Evolutionary conservation across 30 jellyfish, hydroid and myxozoan species (phyloP).

Genomic region (Hydractinia echinata): DNA sequence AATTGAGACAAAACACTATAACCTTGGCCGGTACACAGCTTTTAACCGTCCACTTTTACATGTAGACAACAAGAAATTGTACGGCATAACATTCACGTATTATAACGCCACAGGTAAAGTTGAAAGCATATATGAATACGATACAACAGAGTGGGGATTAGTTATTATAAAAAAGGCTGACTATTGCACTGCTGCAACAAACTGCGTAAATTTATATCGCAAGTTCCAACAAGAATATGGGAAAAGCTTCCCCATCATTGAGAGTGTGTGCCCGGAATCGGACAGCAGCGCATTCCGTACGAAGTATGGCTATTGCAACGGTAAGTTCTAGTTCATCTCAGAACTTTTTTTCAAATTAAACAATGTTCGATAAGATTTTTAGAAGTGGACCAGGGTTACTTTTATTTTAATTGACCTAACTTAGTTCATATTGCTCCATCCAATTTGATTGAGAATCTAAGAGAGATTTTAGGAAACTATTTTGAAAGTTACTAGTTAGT

Average conservation of each 20-base stretch:
- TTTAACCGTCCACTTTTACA: background rate
- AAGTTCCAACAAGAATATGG: background rate
- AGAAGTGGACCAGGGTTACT: no score
- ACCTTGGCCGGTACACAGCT: background rate
- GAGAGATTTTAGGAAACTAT: no score
- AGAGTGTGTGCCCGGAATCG: background rate
- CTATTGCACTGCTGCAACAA: background rate
- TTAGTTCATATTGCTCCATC: no score
- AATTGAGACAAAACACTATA: background rate
- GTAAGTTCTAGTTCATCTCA: background rate
- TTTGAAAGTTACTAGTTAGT: no score
- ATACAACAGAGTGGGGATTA: background rate
- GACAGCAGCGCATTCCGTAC: background rate
- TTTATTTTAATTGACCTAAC: no score
- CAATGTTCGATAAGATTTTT: no score
- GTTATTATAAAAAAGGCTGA: background rate
- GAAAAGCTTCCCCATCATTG: background rate
- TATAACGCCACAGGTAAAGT: background rate
- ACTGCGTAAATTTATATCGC: background rate
- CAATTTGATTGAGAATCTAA: no score
- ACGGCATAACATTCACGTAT: background rate
- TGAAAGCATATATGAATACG: background rate
- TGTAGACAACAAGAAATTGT: background rate
- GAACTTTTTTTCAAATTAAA: no score
- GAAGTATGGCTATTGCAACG: constrained; percentile 12